Base-by-base conservation (phyloP, 1,140 invertebrate species). In the Habropoda laboriosa region DNA sequence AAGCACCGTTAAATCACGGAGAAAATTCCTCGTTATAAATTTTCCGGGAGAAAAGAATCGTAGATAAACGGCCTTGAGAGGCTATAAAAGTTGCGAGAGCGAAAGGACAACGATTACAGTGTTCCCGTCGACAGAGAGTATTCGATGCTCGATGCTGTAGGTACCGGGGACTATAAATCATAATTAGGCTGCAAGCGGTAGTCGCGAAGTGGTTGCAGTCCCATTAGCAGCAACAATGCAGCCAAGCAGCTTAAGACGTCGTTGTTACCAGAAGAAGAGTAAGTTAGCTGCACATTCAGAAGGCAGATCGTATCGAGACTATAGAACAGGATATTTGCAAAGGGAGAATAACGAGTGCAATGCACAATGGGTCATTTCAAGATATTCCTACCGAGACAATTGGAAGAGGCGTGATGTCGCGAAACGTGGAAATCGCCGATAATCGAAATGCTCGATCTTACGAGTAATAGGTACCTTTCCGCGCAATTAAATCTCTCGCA, bases 151-250 rank as follows among this genome's bases (percentile, higher is more conserved):
- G 81, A 83, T 82, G 85, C 83, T 80, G 82, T 85, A 84, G 82
- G 84, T 89, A 89, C 86, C 47, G 79, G 67, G 70, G 78, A 89
- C 88, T 89, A 91, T 91, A 90, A 91, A 91, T 90, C 89, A 91
- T 91, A 90, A 91, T 91, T 91, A 91, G 89, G 88, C 83, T 84
- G 83, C 74, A 77, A 86, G 86, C 89, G 86, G 89, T 91, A 90
- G 89, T 86, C 81, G 81, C 80, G 85, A 80, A 88, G 85, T 81
- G 87, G 80, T 81, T 89, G 83, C 89, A 85, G 86, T 78, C 83
- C 89, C 89, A 91, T 91, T 91, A 91, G 87, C 83, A 86, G 82
- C 89, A 89, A 91, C 89, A 91, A 90, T 90, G 87, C 89, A 80
- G 68, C 85, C 84, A 75, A 88, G 83, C 80, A 89, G 89, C 88